A percentile compares a stretch with the other conserved stretches of the same genome.
These are phyloP conservation scores for Mycalesis mineus DNA, from an alignment of 2,888 invertebrate species.

Conservation along the genomic window DNA sequence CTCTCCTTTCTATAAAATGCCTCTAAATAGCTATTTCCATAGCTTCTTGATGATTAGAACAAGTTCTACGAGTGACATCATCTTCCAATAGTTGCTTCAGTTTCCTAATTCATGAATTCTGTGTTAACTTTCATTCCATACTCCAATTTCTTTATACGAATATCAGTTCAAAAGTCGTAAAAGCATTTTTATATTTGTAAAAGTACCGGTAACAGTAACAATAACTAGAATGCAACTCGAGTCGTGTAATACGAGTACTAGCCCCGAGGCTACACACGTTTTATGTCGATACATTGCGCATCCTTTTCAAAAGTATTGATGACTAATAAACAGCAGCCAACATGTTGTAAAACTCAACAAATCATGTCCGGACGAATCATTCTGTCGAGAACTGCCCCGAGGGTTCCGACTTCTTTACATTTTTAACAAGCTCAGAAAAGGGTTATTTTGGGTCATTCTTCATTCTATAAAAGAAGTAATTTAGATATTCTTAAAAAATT, in stretches of 20 bases:
- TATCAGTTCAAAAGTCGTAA: no score
- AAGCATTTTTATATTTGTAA: no score
- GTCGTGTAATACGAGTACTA: background rate
- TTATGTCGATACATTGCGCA: no score
- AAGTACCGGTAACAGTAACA: background rate
- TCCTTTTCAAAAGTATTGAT: conserved; percentile 14
- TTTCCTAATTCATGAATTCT: no score
- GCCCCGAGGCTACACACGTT: background rate
- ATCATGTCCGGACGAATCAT: conserved; percentile 36
- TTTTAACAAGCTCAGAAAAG: conserved; percentile 28
- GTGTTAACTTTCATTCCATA: no score
- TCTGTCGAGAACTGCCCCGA: conserved; percentile 32
- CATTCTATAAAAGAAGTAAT: conserved; percentile 26
- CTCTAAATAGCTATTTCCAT: no score
- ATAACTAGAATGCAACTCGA: background rate
- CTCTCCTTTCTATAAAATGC: no score
- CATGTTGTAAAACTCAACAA: conserved; percentile 33
- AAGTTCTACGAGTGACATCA: no score
- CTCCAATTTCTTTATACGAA: no score
- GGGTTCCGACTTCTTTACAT: conserved; percentile 25
- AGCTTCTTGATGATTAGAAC: no score
- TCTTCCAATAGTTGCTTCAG: no score
- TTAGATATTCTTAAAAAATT: background rate
- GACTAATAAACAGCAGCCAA: conserved; percentile 20
- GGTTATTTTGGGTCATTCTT: conserved; percentile 35